Percentiles rank a stretch among this genome's conserved stretches.
These are phyloP conservation scores for Tricholaema leucomelas DNA, from an alignment of 2,113 vertebrate genomes.

Conservation along the genomic window DNA sequence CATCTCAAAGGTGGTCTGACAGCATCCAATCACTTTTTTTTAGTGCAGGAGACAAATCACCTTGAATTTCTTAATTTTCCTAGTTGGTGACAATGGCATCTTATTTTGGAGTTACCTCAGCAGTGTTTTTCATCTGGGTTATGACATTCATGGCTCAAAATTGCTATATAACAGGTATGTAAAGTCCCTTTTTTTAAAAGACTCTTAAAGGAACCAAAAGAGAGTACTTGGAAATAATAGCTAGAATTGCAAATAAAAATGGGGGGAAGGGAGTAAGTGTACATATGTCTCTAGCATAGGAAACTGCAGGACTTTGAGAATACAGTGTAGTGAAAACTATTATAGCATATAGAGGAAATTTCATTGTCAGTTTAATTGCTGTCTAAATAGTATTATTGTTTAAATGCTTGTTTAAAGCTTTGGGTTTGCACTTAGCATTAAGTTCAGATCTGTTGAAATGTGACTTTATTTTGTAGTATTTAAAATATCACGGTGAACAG, in stretches of 20 bases:
- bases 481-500: background rate
- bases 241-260: background rate
- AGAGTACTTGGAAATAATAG: background rate
- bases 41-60: background rate
- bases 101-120: conserved; percentile 22
- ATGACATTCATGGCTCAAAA: conserved; percentile 35
- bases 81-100: background rate
- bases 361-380: background rate
- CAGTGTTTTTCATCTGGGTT: conserved; percentile 13
- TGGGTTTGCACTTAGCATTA: background rate
- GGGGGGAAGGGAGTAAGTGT: accelerated
- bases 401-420: background rate
- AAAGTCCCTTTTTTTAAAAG: background rate
- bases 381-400: background rate
- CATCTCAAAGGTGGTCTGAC: background rate
- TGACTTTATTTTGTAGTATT: background rate
- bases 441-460: background rate
- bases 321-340: background rate
- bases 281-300: background rate
- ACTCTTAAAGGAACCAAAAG: background rate
- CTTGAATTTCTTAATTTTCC: background rate
- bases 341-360: background rate
- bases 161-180: conserved; percentile 60
- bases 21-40: background rate
- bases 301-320: background rate